Evolutionary conservation across 23 tunicate species (phyloP).

Genomic region (Botrylloides violaceus): DNA sequence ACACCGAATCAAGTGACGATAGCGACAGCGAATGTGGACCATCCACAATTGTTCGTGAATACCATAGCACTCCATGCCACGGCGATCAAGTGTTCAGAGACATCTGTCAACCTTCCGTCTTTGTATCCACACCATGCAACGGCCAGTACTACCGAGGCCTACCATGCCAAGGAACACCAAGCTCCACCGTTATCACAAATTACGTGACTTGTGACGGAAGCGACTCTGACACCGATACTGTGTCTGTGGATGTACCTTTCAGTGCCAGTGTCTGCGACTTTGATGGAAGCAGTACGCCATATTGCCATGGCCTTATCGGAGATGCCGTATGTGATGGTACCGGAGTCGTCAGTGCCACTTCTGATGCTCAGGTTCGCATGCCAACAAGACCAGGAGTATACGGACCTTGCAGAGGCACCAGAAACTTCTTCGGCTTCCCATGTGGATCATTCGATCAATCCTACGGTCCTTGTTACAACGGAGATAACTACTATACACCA

Average conservation of each 20-base stretch:
- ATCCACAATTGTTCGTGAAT: background rate
- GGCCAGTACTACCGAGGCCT: background rate
- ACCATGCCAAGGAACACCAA: background rate
- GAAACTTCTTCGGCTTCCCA: background rate
- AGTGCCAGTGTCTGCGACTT: background rate
- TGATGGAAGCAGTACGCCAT: background rate
- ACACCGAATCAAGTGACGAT: background rate
- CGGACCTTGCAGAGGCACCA: background rate
- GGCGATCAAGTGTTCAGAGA: background rate
- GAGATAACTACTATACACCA: background rate
- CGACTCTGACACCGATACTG: background rate
- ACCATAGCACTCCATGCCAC: background rate
- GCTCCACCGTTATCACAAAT: background rate
- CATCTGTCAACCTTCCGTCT: background rate
- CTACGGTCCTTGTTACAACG: background rate
- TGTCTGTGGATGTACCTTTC: background rate
- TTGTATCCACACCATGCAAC: background rate
- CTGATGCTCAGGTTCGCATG: background rate
- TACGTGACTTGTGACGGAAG: background rate
- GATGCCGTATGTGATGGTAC: background rate
- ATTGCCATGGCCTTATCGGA: background rate
- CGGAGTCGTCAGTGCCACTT: background rate
- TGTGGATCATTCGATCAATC: background rate
- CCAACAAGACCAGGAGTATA: background rate
- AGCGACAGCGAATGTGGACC: background rate